Percentiles rank a stretch among this genome's conserved stretches.
Evolutionary conservation across 2,888 invertebrate genomes (phyloP).

Genomic region (Glaucopsyche alexis): DNA sequence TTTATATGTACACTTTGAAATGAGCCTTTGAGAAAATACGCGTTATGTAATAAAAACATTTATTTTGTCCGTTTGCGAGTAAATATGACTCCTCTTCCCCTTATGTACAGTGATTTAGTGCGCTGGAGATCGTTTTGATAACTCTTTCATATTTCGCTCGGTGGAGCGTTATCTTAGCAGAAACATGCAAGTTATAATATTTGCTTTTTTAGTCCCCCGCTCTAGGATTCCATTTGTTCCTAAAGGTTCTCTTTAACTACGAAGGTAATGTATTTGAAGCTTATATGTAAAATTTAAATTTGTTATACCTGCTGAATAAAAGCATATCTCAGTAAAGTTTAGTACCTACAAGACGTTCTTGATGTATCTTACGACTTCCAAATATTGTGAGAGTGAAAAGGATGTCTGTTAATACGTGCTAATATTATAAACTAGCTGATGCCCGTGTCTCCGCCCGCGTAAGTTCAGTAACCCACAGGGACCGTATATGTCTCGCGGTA

Average conservation of each 20-base stretch:
- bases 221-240: slow-evolving; percentile 45
- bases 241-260: slow-evolving; percentile 25
- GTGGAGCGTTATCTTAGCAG: slow-evolving; percentile 72
- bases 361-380: no score
- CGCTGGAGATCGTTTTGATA: slow-evolving; percentile 77
- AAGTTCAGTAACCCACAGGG: no score
- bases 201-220: slow-evolving; percentile 56
- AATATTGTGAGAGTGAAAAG: no score
- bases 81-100: slow-evolving; percentile 76
- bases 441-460: no score
- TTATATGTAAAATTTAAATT: background rate
- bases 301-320: background rate
- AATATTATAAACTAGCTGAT: no score
- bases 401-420: no score
- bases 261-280: slow-evolving; percentile 26
- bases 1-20: slow-evolving; percentile 45
- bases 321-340: background rate
- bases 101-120: slow-evolving; percentile 78
- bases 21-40: slow-evolving; percentile 74
- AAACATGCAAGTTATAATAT: slow-evolving; percentile 61
- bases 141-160: slow-evolving; percentile 76
- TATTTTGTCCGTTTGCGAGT: slow-evolving; percentile 78
- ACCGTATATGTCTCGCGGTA: no score
- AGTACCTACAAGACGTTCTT: background rate
- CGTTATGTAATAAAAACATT: slow-evolving; percentile 79